Percentiles rank a stretch among this genome's conserved stretches.
These are phyloP conservation scores for Ennomos quercinarius DNA, from an alignment of 2,888 invertebrate species.

Conservation along the genomic window DNA sequence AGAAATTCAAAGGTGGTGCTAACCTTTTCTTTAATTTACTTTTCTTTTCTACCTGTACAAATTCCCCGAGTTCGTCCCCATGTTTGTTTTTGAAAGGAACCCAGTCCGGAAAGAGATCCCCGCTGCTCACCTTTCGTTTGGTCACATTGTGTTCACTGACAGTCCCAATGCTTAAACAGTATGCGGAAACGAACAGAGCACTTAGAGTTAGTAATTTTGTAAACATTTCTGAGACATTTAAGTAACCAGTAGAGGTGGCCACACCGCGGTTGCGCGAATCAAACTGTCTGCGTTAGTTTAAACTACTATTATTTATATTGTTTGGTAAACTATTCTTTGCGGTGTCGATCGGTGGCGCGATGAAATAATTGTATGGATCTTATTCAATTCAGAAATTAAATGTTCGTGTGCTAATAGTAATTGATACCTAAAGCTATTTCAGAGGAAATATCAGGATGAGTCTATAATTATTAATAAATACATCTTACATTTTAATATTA, in stretches of 20 bases:
- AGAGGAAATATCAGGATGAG: no score
- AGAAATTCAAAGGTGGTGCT: constrained; percentile 68
- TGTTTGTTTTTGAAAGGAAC: constrained; percentile 79
- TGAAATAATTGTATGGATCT: constrained; percentile 62
- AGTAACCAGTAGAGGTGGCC: constrained; percentile 48
- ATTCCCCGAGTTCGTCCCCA: constrained; percentile 71
- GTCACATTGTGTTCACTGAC: constrained; percentile 66
- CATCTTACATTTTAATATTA: no score
- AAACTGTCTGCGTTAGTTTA: constrained; percentile 67
- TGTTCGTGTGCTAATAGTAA: not conserved
- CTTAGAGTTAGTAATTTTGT: constrained; percentile 42
- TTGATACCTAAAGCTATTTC: no score
- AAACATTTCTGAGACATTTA: constrained; percentile 48
- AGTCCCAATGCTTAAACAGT: constrained; percentile 58
- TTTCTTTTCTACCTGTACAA: constrained; percentile 59
- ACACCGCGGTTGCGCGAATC: constrained; percentile 62
- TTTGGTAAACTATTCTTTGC: constrained; percentile 75
- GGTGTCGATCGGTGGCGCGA: constrained; percentile 50
- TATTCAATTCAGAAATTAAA: constrained; percentile 8
- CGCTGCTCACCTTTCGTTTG: constrained; percentile 58
- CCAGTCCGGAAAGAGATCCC: constrained; percentile 75
- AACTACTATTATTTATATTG: constrained; percentile 83
- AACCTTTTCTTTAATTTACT: constrained; percentile 72
- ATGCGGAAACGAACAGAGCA: constrained; percentile 46
- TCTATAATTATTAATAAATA: no score